Conservation (phyloP, 1,140 invertebrate species). For the Drosophila azteca region DNA sequence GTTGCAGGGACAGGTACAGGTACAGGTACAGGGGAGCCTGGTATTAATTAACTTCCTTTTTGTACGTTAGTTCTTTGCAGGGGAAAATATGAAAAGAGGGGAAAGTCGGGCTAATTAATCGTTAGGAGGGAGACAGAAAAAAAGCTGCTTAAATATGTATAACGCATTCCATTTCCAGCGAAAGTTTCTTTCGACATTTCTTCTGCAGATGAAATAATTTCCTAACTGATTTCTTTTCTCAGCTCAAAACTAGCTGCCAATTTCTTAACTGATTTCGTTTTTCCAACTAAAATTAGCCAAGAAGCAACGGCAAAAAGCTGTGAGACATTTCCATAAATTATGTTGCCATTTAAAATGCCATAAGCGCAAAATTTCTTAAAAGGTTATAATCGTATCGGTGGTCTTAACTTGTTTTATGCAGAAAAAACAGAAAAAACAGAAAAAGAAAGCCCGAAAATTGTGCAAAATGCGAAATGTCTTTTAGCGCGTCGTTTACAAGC, state of each 20-base stretch:
- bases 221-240: background rate
- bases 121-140: too few relatives aligned
- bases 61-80: background rate
- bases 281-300: slow-evolving; percentile 9
- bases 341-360: slow-evolving; percentile 55
- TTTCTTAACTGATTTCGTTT: slow-evolving; percentile 8
- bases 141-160: too few relatives aligned
- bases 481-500: slow-evolving; percentile 75
- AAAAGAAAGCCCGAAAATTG: slow-evolving; percentile 28
- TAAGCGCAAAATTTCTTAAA: slow-evolving; percentile 52
- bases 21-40: too few relatives aligned
- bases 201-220: too few relatives aligned
- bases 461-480: slow-evolving; percentile 64
- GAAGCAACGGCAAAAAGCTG: slow-evolving; percentile 3
- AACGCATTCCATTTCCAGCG: too few relatives aligned
- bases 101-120: too few relatives aligned
- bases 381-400: slow-evolving; percentile 35
- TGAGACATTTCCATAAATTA: slow-evolving; percentile 34
- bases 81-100: background rate
- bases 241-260: background rate
- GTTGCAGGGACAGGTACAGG: too few relatives aligned
- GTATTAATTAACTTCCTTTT: slow-evolving; percentile 43
- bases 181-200: too few relatives aligned
- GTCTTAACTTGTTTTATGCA: slow-evolving; percentile 32
- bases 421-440: slow-evolving; percentile 22